These are phyloP conservation scores for Protobothrops mucrosquamatus DNA, from an alignment of 2,113 vertebrate genomes.

Conservation along the genomic window DNA sequence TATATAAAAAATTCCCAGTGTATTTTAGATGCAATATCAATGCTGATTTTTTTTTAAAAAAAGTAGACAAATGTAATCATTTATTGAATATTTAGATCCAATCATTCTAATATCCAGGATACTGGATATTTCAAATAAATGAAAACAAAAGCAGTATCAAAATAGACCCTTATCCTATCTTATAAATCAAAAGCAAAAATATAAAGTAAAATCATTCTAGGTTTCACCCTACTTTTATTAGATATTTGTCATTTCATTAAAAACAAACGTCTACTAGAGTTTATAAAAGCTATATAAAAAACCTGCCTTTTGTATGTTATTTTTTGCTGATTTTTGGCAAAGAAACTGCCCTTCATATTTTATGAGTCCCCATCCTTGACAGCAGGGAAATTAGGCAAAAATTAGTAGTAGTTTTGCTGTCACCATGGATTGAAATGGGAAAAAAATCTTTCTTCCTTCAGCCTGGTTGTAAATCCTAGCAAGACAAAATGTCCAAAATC, in stretches of 20 bases:
- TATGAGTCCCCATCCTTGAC: neutral
- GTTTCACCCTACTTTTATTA: conserved; percentile 32
- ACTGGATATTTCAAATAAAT: conserved; percentile 30
- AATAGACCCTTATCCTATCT: conserved; percentile 32
- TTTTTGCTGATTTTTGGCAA: neutral
- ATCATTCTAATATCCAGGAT: conserved; percentile 3
- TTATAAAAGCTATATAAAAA: conserved; percentile 9
- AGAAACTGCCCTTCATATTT: conserved; percentile 10
- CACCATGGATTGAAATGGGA: neutral
- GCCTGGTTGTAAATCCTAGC: neutral
- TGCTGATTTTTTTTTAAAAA: conserved; percentile 3
- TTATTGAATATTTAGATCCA: neutral
- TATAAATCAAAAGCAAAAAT: conserved; percentile 34
- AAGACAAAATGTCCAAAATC: too few relatives aligned
- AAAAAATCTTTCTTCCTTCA: neutral
- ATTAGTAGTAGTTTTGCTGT: neutral
- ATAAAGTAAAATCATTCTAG: conserved; percentile 25
- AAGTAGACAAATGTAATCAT: neutral
- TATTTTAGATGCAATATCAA: conserved; percentile 40
- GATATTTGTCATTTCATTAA: conserved; percentile 9
- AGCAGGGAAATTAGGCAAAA: neutral
- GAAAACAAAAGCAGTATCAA: conserved; percentile 37
- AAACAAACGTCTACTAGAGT: conserved; percentile 28
- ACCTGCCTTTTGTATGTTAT: conserved; percentile 3
- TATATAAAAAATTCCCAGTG: conserved; percentile 43